phyloP scores from a whole-genome alignment of 2,113 vertebrate species.

The Arothron firmamentum region DNA sequence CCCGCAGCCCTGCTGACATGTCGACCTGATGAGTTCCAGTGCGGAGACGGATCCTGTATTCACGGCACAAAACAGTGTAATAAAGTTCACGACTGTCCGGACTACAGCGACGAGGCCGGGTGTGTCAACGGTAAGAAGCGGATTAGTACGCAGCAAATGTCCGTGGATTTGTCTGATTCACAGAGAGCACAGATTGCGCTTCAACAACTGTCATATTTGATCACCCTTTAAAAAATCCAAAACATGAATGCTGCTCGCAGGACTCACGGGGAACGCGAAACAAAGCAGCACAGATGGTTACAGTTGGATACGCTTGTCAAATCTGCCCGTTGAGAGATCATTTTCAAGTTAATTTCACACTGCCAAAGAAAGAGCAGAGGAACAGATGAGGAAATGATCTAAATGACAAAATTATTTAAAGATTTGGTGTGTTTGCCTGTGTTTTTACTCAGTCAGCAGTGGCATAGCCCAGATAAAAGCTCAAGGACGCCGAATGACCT shows the following conservation, averaged over 20 bases:
- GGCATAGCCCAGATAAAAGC: no score
- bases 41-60: conserved; percentile 89
- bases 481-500: background rate
- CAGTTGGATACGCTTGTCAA: conserved; percentile 15
- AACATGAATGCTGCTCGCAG: conserved; percentile 7
- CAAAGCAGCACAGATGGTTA: conserved; percentile 37
- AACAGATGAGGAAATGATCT: background rate
- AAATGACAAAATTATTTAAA: background rate
- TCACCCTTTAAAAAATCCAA: conserved; percentile 5
- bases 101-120: conserved; percentile 89
- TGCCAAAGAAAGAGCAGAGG: background rate
- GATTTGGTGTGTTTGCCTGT: background rate
- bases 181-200: background rate
- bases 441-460: no score
- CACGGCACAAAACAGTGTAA: conserved; percentile 89
- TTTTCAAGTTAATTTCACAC: conserved; percentile 9
- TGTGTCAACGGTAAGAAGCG: conserved; percentile 82
- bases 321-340: conserved; percentile 18
- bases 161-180: no score
- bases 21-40: conserved; percentile 90
- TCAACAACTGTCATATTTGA: conserved; percentile 8
- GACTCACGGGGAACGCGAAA: conserved; percentile 3
- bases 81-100: conserved; percentile 85
- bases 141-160: background rate
- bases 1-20: conserved; percentile 84